These are phyloP conservation scores for Halotydeus destructor DNA, from an alignment of 1,140 invertebrate genomes.

Conservation along the genomic window DNA sequence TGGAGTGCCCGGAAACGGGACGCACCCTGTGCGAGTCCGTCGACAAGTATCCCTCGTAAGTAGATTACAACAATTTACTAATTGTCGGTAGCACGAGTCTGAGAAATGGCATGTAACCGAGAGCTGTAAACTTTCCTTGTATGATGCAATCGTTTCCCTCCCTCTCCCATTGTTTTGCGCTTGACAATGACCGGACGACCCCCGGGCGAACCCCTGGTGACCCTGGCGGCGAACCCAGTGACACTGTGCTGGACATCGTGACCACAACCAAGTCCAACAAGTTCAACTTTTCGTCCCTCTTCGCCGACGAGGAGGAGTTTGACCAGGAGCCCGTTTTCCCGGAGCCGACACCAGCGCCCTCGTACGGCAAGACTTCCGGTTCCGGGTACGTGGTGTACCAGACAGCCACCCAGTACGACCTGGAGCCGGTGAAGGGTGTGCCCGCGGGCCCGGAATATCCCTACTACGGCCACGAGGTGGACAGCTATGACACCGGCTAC, in stretches of 20 bases:
- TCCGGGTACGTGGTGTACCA: constrained; percentile 18
- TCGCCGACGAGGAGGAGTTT: constrained; percentile 18
- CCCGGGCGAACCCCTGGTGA: too few relatives aligned
- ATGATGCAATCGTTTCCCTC: too few relatives aligned
- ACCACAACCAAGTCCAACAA: constrained; percentile 12
- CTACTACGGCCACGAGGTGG: neutral
- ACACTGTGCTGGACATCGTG: constrained; percentile 16
- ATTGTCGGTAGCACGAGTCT: too few relatives aligned
- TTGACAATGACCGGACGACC: too few relatives aligned
- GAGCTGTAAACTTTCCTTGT: neutral
- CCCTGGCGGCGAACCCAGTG: too few relatives aligned
- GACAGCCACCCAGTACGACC: constrained; percentile 15
- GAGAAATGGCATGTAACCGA: constrained; percentile 10
- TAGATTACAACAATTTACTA: too few relatives aligned
- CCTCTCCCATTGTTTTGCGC: too few relatives aligned
- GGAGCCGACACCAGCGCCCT: constrained; percentile 6
- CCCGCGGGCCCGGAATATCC: neutral
- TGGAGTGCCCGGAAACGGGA: constrained; percentile 19
- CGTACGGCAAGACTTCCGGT: constrained; percentile 1
- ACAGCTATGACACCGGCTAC: neutral
- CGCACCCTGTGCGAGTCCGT: constrained; percentile 18
- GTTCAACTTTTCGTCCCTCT: constrained; percentile 18
- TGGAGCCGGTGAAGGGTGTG: constrained; percentile 4
- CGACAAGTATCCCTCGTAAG: too few relatives aligned
- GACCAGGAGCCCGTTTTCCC: constrained; percentile 16